phyloP scores from a whole-genome alignment of 2,113 vertebrate species.

The Holacanthus passer region DNA sequence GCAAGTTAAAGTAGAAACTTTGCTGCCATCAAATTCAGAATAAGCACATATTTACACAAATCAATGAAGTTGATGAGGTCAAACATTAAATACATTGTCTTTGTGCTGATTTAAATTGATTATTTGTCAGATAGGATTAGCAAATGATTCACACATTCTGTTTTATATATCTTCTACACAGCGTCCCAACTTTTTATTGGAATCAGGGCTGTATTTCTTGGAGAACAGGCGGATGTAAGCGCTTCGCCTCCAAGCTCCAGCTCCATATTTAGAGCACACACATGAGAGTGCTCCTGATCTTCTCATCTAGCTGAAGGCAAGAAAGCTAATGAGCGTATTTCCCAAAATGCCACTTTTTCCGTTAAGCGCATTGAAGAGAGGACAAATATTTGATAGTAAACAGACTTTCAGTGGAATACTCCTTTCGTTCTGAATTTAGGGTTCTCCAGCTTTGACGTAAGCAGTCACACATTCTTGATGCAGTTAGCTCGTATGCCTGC shows the following conservation, averaged over 20 bases:
- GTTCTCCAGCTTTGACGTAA: constrained; percentile 23
- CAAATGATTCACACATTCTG: too few relatives aligned
- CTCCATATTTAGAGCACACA: constrained; percentile 2
- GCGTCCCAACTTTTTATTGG: too few relatives aligned
- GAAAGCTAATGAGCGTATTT: not conserved
- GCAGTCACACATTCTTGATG: not conserved
- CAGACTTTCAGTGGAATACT: not conserved
- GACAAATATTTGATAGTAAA: not conserved
- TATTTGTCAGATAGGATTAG: too few relatives aligned
- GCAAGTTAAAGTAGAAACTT: too few relatives aligned
- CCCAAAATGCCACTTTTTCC: not conserved
- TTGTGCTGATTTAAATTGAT: too few relatives aligned
- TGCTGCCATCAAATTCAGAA: too few relatives aligned
- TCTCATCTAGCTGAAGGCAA: not conserved
- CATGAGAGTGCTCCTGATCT: not conserved
- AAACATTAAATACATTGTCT: too few relatives aligned
- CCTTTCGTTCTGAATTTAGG: not conserved
- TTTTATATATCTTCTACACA: too few relatives aligned
- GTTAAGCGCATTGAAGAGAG: not conserved
- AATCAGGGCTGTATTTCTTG: too few relatives aligned
- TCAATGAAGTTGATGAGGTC: too few relatives aligned
- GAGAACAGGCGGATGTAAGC: too few relatives aligned
- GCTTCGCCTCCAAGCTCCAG: not conserved
- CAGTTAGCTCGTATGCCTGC: not conserved
- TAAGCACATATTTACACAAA: too few relatives aligned